Conservation (phyloP, 2,113 vertebrate genomes). For the Anas platyrhynchos region DNA sequence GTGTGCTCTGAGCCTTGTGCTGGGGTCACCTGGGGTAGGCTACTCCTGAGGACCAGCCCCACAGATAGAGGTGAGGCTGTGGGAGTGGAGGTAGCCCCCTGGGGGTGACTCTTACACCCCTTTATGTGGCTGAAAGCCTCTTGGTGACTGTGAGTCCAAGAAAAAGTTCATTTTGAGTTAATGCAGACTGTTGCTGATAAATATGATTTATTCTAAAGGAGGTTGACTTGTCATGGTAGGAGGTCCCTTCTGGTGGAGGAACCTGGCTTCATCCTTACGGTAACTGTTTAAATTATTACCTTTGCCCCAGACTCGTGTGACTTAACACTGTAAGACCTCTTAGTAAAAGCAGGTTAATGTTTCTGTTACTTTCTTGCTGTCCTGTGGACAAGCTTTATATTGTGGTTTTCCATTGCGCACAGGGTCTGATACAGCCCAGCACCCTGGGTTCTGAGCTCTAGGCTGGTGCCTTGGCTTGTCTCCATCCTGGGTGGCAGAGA, state of each 20-base stretch:
- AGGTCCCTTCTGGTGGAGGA: background rate
- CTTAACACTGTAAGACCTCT: background rate
- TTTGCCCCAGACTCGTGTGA: background rate
- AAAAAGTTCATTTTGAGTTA: background rate
- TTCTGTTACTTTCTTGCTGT: accelerated
- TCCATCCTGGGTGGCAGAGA: no score
- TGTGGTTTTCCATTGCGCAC: background rate
- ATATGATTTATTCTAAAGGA: accelerated
- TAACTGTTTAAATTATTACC: background rate
- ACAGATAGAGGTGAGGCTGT: background rate
- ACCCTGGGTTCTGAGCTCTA: background rate
- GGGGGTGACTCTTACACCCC: background rate
- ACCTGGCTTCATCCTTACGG: background rate
- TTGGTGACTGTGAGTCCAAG: background rate
- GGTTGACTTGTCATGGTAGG: background rate
- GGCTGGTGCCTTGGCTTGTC: no score
- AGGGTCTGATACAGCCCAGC: background rate
- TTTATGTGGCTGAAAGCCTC: background rate
- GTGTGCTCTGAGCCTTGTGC: background rate
- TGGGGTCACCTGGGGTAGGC: background rate
- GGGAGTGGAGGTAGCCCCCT: background rate
- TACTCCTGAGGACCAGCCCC: background rate
- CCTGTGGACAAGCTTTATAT: accelerated
- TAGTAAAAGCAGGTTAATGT: background rate
- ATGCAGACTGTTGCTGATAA: accelerated